Evolutionary conservation across 1,140 invertebrate species (phyloP), one percentile per base, ranked within the genome.

Genomic region (Drosophila sulfurigaster): DNA sequence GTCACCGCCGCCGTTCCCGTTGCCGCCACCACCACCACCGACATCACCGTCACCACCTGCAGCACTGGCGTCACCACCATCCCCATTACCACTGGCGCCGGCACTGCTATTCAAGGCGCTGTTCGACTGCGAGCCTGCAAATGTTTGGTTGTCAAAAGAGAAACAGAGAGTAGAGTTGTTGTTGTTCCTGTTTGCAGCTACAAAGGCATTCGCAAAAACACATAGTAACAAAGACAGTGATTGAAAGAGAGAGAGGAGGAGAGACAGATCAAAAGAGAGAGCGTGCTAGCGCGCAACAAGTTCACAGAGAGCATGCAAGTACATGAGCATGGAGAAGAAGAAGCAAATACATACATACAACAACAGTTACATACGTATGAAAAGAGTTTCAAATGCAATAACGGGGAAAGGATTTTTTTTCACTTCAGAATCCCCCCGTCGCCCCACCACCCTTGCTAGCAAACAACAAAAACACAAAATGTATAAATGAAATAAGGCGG

Each of bases 61-160:
- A 63, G 59, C 49, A 15, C 56, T 41, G 60, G 60, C 52, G 16
- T 64, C 73, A 3, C 51, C 70, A 5, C 46, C 70, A 11, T 63
- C 62, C n/a, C 68, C 68, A 43, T 51, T 73, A 48, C 62, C 79
- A 43, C 68, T 78, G 13, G 57, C 77, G 66, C 66, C 82, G 70
- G 52, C 52, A 15, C 58, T 86, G 56, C 16, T 74, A 56, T 89
- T 88, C 38, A 88, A 60, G 54, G 78, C 85, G 78, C 75, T 88
- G 78, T 88, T 88, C 30, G 85, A 88, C 60, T 88, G 85, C n/a
- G 85, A 88, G 45, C 86, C 85, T 88, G 62, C 32, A 30, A 63
- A 51, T 51, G 35, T 78, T 25, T 56, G n/a, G 54, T 52, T 52
- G 15, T 45, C 46, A 48, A 68, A 67, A 68, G 11, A 57, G 30